These are phyloP conservation scores for Magallana angulata DNA, from an alignment of 1,140 invertebrate species.

Conservation along the genomic window DNA sequence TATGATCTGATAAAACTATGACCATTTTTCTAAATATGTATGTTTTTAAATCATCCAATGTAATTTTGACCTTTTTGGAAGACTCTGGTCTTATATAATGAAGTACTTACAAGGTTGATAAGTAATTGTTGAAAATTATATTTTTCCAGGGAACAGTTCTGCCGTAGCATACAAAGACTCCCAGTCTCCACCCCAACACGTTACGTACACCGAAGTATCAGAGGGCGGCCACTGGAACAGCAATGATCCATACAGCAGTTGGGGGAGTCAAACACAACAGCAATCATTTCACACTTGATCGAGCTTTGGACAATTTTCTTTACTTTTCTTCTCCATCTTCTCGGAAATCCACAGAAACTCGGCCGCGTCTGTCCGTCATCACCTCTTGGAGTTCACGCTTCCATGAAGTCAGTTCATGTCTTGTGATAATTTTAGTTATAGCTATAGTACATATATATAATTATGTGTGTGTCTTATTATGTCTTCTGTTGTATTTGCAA, in stretches of 20 bases:
- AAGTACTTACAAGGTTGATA: too few relatives aligned
- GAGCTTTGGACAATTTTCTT: background rate
- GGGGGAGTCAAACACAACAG: slow-evolving; percentile 22
- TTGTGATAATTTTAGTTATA: slow-evolving; percentile 17
- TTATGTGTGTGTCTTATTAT: background rate
- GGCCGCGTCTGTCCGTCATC: background rate
- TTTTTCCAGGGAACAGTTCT: slow-evolving; percentile 6
- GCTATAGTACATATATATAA: background rate
- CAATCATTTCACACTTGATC: slow-evolving; percentile 28
- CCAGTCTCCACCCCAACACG: background rate
- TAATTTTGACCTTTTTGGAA: too few relatives aligned
- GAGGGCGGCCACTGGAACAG: slow-evolving; percentile 12
- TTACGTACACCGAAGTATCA: background rate
- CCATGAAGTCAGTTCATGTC: background rate
- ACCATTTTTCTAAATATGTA: too few relatives aligned
- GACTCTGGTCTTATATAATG: too few relatives aligned
- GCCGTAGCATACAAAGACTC: slow-evolving; percentile 10
- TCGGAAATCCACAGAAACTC: slow-evolving; percentile 1
- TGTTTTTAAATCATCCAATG: too few relatives aligned
- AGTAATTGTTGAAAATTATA: too few relatives aligned
- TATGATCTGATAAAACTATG: too few relatives aligned
- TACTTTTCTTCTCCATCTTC: background rate
- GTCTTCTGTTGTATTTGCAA: background rate
- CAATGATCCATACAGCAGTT: background rate
- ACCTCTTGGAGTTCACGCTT: background rate